A percentile compares a stretch with the other conserved stretches of the same genome.
These are phyloP conservation scores for Neoniphon sammara DNA, from an alignment of 2,797 vertebrate genomes.

Conservation along the genomic window DNA sequence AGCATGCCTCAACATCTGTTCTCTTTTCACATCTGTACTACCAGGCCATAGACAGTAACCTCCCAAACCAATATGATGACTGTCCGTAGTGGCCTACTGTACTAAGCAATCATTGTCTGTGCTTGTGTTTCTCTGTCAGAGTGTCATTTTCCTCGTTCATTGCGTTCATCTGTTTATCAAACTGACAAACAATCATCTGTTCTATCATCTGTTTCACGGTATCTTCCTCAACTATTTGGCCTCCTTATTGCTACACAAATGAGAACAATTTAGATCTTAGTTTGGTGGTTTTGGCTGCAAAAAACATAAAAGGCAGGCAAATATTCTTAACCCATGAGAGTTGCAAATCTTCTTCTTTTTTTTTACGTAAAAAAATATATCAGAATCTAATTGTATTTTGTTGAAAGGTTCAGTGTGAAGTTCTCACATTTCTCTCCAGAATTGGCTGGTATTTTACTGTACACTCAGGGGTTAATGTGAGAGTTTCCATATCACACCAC, in stretches of 20 bases:
- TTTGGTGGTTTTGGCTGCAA: too few relatives aligned
- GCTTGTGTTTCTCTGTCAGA: constrained; percentile 1
- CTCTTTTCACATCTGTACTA: constrained; percentile 9
- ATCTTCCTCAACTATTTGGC: too few relatives aligned
- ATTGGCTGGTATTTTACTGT: constrained; percentile 46
- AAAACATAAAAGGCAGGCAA: neutral
- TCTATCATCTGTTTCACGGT: too few relatives aligned
- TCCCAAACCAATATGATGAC: constrained; percentile 17
- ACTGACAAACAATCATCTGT: too few relatives aligned
- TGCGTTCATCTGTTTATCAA: constrained; percentile 15
- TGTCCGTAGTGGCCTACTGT: constrained; percentile 28
- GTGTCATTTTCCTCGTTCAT: neutral
- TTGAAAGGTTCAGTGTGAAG: neutral
- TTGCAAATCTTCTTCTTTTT: too few relatives aligned
- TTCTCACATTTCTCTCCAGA: neutral
- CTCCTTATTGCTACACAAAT: too few relatives aligned
- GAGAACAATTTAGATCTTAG: too few relatives aligned
- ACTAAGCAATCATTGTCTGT: neutral
- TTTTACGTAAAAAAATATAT: neutral
- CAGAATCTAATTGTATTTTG: neutral
- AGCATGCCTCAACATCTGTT: constrained; percentile 21
- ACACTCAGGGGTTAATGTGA: constrained; percentile 58
- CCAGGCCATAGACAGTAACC: constrained; percentile 36
- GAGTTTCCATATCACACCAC: constrained; percentile 63
- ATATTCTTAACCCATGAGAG: neutral